Base-by-base conservation (phyloP, 2,888 invertebrate genomes). In the Caenorhabditis zanzibari region DNA sequence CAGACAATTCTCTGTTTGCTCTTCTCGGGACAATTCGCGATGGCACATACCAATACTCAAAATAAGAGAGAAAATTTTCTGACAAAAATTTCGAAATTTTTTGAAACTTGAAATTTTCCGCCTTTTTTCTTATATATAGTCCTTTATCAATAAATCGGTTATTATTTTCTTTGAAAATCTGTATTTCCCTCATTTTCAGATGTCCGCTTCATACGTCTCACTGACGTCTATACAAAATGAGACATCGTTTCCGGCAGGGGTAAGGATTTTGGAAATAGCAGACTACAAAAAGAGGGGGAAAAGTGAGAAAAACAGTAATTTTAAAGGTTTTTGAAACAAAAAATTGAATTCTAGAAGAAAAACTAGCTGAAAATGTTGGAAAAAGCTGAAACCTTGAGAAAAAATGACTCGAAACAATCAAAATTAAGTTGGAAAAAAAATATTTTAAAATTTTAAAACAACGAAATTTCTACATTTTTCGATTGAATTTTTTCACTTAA, bases 241-340 rank as follows among this genome's bases (percentile, higher is more conserved):
- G 35, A 82, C 82, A 6, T 77, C 59, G 52, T 82, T 82, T 69
- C 82, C 82, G 2, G 72, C 66, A 22, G 77, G 73, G 73, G 82
- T 82, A 77, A 76, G 82, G 41, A n/a, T 10, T 22, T 22, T 22
- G 24, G 32, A 32, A 7, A 32, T 32, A n/a, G n/a, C n/a, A n/a
- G n/a, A n/a, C 7, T 32, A 32, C 5, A 7, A 35, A 56, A 28
- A 28, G 14, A 64, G 44, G 47, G 22, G n/a, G n/a, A n/a, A n/a
- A n/a, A n/a, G n/a, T n/a, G n/a, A n/a, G n/a, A n/a, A n/a, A n/a
- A n/a, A n/a, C n/a, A n/a, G n/a, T n/a, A n/a, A n/a, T n/a, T n/a
- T n/a, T n/a, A n/a, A n/a, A n/a, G n/a, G n/a, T n/a, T n/a, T n/a
- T n/a, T n/a, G n/a, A n/a, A n/a, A n/a, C n/a, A n/a, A n/a, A n/a